Percentiles rank a stretch among this genome's conserved stretches.
Conservation (phyloP, 2,888 invertebrate genomes). For the Rhagonycha lutea region DNA sequence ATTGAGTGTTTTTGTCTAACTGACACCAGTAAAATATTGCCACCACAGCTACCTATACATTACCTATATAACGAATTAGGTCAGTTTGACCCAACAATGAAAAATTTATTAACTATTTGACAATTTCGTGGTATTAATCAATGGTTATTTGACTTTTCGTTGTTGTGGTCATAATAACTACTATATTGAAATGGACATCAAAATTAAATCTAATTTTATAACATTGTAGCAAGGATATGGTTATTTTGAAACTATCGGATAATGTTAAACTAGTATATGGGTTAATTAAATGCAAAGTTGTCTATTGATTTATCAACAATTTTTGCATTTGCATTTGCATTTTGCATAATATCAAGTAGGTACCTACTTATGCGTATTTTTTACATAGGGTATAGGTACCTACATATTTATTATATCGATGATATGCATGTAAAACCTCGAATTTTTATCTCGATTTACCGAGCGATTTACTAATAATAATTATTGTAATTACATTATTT, state of each 20-base stretch:
- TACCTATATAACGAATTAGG: conserved; percentile 4
- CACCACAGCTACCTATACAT: background rate
- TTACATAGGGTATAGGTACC: too few relatives aligned
- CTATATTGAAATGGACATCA: background rate
- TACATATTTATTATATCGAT: too few relatives aligned
- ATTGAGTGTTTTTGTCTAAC: background rate
- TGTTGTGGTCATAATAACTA: background rate
- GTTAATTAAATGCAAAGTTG: too few relatives aligned
- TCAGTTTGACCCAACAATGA: conserved; percentile 10
- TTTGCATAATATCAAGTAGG: too few relatives aligned
- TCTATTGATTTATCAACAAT: too few relatives aligned
- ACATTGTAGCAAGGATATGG: background rate
- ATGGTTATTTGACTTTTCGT: background rate
- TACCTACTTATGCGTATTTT: too few relatives aligned
- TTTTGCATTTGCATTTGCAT: too few relatives aligned
- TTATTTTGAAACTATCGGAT: background rate
- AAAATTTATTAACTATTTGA: conserved; percentile 18
- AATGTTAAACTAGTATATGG: too few relatives aligned
- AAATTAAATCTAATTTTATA: background rate
- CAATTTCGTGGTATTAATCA: conserved; percentile 9
- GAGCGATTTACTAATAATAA: too few relatives aligned
- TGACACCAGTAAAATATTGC: background rate
- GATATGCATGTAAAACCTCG: too few relatives aligned
- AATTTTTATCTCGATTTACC: too few relatives aligned
- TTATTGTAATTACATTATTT: too few relatives aligned